Evolutionary conservation across 2,888 invertebrate species (phyloP), one percentile per base, ranked within the genome.

Genomic region (Hermaeophaga mercurialis): DNA sequence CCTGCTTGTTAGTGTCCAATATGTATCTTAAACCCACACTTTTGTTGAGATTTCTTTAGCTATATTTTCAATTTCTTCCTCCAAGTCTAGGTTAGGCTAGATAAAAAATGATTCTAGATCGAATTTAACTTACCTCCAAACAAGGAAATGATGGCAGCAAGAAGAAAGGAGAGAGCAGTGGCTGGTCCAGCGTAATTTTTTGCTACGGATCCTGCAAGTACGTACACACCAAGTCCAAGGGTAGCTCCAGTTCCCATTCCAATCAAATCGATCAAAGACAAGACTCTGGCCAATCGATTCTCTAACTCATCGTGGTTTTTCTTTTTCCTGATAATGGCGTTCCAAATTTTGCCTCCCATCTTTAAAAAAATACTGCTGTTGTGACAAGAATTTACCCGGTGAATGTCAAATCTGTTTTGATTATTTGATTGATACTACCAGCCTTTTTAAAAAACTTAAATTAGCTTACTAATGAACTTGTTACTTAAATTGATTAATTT

Each of bases 201-300:
- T 3, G 93, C 88, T 1, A 93, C 92, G 58, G 88, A 85, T 0
- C 93, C 94, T 15, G 91, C 92, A 45, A 96, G 76, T 17, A 95
- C 94, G 72, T 96, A 96, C 33, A 95, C 90, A 0, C 95, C 95
- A 2, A 94, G 90, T 0, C 95, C 95, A 11, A 96, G 82, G 0
- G 91, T 91, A 59, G 89, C 88, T 34, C 91, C 91, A 19, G 91
- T 85, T 0, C 87, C 94, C 36, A 95, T 76, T 0, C 90, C 88
- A 0, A 92, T 93, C 39, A 95, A 80, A 78, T 94, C 94, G 8
- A 93, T 76, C 0, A 90, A 89, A 0, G 87, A 86, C 1, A 95
- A 80, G 45, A 91, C 91, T 64, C 91, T 81, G 8, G 87, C 85
- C 26, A 90, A 77, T 52, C 79, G 79, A 2, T 79, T 78, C 60